Evolutionary conservation across 2,113 vertebrate genomes (phyloP).

Genomic region (Peucedramus taeniatus): DNA sequence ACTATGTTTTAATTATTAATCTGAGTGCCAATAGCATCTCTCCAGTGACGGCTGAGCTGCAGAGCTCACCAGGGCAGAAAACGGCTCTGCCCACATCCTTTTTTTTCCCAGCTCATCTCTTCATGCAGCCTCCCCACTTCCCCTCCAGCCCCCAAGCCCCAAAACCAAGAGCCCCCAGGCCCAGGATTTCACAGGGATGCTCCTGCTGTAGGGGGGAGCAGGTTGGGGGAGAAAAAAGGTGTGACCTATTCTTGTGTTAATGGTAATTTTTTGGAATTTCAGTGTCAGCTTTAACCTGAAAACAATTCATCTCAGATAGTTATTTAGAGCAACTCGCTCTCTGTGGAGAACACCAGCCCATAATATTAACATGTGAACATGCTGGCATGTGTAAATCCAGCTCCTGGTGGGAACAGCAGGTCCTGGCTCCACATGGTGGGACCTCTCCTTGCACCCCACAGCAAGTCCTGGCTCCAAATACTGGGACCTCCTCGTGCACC

Average conservation of each 20-base stretch:
- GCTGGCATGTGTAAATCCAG: background rate
- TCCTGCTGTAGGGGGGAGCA: background rate
- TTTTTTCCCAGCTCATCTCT: background rate
- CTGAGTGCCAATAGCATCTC: background rate
- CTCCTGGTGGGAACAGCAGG: background rate
- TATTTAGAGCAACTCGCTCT: background rate
- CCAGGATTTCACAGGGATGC: background rate
- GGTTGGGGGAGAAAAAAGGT: background rate
- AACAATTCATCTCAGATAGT: background rate
- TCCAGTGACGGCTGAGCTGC: background rate
- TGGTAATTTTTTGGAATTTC: background rate
- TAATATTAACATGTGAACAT: background rate
- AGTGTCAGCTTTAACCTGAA: background rate
- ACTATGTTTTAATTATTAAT: conserved; percentile 57
- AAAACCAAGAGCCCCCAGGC: background rate
- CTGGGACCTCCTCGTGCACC: accelerated
- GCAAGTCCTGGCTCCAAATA: accelerated
- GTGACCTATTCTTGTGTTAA: background rate
- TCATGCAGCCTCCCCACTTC: background rate
- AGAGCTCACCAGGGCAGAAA: background rate
- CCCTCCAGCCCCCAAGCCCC: too few species aligned
- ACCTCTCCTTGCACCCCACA: accelerated
- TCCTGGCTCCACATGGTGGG: accelerated
- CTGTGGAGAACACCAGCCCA: background rate
- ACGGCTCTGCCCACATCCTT: background rate